Conservation (phyloP, 2,888 invertebrate genomes). For the Xestia c-nigrum region DNA sequence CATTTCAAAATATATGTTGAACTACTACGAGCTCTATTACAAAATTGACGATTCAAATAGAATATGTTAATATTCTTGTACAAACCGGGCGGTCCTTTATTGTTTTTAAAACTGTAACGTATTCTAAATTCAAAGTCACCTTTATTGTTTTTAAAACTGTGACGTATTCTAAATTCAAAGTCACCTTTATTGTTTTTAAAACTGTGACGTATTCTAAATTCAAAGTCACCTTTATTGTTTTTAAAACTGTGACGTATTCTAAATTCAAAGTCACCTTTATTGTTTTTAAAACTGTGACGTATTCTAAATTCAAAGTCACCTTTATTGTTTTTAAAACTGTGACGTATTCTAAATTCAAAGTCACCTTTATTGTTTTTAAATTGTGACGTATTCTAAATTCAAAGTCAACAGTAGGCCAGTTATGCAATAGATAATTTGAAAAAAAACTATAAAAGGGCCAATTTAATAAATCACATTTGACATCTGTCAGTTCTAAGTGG, state of each 20-base stretch:
- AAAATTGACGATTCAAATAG: conserved; percentile 28
- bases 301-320: no score
- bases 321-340: not conserved
- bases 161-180: no score
- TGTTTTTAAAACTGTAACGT: not conserved
- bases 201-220: not conserved
- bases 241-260: not conserved
- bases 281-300: not conserved
- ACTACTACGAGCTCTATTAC: conserved; percentile 1
- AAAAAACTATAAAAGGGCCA: no score
- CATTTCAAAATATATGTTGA: conserved; percentile 41
- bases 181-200: not conserved
- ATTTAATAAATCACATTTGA: no score
- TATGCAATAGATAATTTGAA: no score
- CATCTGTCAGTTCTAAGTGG: no score
- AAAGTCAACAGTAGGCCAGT: no score
- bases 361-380: no score
- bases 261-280: no score
- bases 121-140: no score
- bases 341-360: no score
- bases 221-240: not conserved
- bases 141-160: not conserved
- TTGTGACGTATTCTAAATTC: no score
- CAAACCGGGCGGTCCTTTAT: not conserved
- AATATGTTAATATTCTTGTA: conserved; percentile 13